Percentiles rank a stretch among this genome's conserved stretches.
Evolutionary conservation across 2,797 vertebrate genomes (phyloP).

Genomic region (Philypnodon macrostomus): DNA sequence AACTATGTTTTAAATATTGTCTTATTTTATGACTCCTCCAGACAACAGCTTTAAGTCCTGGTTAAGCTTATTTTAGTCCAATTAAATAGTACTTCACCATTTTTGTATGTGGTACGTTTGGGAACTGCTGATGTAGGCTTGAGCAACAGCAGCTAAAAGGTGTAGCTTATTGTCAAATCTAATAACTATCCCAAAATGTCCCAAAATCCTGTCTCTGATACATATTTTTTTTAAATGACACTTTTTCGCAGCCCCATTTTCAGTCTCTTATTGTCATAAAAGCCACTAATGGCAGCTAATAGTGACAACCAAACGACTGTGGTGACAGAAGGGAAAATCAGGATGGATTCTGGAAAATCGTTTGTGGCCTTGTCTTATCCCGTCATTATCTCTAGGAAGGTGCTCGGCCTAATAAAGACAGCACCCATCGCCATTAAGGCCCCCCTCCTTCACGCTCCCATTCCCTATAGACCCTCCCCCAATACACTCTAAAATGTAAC

Average conservation of each 20-base stretch:
- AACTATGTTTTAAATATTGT: no score
- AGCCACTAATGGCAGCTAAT: conserved; percentile 27
- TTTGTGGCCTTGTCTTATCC: conserved; percentile 32
- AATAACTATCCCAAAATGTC: neutral
- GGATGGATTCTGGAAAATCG: conserved; percentile 34
- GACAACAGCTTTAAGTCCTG: no score
- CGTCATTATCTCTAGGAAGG: conserved; percentile 25
- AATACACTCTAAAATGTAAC: no score
- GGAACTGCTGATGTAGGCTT: no score
- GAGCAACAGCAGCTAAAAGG: no score
- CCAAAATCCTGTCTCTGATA: neutral
- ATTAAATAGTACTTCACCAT: no score
- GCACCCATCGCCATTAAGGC: conserved; percentile 38
- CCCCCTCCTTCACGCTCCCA: conserved; percentile 10
- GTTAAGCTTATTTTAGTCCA: no score
- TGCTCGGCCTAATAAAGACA: conserved; percentile 41
- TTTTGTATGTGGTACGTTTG: no score
- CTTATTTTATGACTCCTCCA: no score
- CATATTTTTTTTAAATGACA: no score
- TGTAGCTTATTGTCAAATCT: neutral
- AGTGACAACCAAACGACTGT: conserved; percentile 37
- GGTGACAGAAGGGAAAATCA: conserved; percentile 13
- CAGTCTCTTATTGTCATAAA: conserved; percentile 3
- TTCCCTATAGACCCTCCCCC: conserved; percentile 24
- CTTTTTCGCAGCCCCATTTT: neutral